These are phyloP conservation scores for Phylloscopus collybita DNA, from an alignment of 2,797 vertebrate species.

Conservation along the genomic window DNA sequence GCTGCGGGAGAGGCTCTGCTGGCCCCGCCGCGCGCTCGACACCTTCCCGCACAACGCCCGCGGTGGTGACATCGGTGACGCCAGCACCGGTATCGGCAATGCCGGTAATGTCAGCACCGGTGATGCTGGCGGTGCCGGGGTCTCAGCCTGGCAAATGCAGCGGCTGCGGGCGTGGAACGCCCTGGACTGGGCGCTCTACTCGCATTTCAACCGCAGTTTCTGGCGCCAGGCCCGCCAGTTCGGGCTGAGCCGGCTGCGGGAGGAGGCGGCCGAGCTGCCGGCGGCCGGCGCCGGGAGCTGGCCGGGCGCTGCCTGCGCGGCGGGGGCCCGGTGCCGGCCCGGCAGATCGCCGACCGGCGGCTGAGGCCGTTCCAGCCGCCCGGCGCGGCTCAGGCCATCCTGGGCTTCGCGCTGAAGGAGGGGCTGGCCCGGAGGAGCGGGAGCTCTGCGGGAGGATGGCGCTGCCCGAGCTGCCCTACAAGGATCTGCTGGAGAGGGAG, in stretches of 20 bases:
- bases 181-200: background rate
- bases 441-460: background rate
- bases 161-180: background rate
- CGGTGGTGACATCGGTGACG: too few relatives aligned
- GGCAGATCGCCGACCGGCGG: background rate
- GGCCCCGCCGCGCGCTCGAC: too few relatives aligned
- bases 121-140: too few relatives aligned
- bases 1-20: background rate
- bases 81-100: too few relatives aligned
- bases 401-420: accelerated
- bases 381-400: background rate
- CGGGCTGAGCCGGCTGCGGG: accelerated
- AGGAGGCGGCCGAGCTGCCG: accelerated
- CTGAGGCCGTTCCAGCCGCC: background rate
- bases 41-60: background rate
- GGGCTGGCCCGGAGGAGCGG: accelerated
- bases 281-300: background rate
- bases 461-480: background rate
- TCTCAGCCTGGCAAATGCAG: too few relatives aligned
- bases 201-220: background rate
- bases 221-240: accelerated
- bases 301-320: background rate
- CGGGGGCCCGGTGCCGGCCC: accelerated
- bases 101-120: too few relatives aligned
- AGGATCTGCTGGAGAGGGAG: background rate